phyloP scores from a whole-genome alignment of 23 tunicate species.

The Trididemnum clinides region DNA sequence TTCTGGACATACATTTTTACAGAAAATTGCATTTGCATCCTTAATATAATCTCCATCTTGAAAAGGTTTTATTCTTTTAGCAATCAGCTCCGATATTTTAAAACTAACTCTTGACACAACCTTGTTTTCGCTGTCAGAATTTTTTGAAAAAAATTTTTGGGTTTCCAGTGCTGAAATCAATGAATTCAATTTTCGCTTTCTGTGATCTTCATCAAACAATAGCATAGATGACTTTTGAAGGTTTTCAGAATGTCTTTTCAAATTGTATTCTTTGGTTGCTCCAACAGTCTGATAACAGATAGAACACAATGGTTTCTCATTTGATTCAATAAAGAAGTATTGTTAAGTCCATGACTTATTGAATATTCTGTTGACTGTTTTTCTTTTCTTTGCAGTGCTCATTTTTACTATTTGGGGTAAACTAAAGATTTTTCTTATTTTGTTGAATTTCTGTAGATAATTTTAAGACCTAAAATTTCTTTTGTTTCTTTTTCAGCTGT shows the following conservation, averaged over 20 bases:
- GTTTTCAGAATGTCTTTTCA: neutral
- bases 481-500: too few relatives aligned
- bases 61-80: neutral
- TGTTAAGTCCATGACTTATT: neutral
- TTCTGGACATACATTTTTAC: neutral
- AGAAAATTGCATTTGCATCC: slow-evolving; percentile 2
- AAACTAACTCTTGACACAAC: too few relatives aligned
- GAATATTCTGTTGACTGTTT: neutral
- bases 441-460: neutral
- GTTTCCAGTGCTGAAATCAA: neutral
- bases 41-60: slow-evolving; percentile 6
- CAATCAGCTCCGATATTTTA: neutral
- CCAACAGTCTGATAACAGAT: neutral
- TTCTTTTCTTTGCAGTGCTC: neutral
- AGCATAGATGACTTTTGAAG: too few relatives aligned
- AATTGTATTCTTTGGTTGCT: neutral
- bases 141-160: neutral
- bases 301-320: too few relatives aligned
- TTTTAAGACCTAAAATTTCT: too few relatives aligned
- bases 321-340: too few relatives aligned
- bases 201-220: too few relatives aligned
- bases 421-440: too few relatives aligned
- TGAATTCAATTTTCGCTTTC: neutral
- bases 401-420: too few relatives aligned
- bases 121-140: neutral